Conservation (phyloP, 2,113 vertebrate species). For the Xenopus borealis region DNA sequence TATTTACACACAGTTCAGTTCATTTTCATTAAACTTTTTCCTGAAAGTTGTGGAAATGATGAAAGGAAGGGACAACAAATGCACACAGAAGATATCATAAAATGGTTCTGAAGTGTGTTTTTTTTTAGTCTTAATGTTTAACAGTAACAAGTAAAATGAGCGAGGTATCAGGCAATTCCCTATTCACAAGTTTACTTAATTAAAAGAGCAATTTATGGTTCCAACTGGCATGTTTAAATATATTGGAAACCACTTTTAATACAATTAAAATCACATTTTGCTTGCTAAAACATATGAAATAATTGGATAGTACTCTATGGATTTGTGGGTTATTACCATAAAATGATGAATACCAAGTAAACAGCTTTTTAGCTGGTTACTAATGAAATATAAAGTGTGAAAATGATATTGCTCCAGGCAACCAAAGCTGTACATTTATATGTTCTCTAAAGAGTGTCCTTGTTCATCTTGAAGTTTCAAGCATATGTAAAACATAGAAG, state of each 20-base stretch:
- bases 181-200: conserved; percentile 35
- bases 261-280: conserved; percentile 46
- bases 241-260: conserved; percentile 37
- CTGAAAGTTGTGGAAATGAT: conserved; percentile 1
- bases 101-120: background rate
- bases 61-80: background rate
- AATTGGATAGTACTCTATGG: conserved; percentile 30
- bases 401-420: background rate
- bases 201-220: conserved; percentile 27
- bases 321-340: conserved; percentile 34
- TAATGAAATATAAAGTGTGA: background rate
- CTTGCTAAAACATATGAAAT: conserved; percentile 31
- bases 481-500: too few species aligned
- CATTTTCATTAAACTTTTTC: conserved; percentile 43
- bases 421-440: background rate
- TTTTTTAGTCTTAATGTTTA: background rate
- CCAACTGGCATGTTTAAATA: conserved; percentile 39
- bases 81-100: background rate
- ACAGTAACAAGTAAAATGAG: conserved; percentile 17
- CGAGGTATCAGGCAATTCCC: conserved; percentile 34
- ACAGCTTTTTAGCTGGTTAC: conserved; percentile 10
- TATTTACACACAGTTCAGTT: too few species aligned
- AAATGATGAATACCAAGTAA: conserved; percentile 8
- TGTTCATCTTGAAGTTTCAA: too few species aligned
- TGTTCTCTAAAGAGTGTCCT: too few species aligned